phyloP scores from a whole-genome alignment of 2,113 vertebrate genomes.

The Glaucomys volans region DNA sequence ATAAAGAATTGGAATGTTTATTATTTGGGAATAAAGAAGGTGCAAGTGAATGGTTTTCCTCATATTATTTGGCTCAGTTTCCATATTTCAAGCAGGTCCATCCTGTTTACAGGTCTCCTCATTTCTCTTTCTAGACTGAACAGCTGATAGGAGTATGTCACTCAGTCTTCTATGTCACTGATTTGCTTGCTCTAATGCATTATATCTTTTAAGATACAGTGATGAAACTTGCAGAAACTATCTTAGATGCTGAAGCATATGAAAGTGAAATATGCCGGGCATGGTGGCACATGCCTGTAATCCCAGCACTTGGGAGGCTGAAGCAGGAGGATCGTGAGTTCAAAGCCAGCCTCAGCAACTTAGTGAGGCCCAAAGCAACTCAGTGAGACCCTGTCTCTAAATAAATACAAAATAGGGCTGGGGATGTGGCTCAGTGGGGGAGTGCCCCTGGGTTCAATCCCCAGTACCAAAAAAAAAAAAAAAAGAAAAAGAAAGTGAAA shows the following conservation, averaged over 20 bases:
- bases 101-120: neutral
- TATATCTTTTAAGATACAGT: neutral
- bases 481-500: slow-evolving; percentile 33
- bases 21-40: neutral
- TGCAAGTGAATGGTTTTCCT: neutral
- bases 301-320: too few species aligned
- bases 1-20: neutral
- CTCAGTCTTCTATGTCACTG: neutral
- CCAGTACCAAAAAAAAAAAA: too few species aligned
- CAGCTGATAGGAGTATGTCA: neutral
- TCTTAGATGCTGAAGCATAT: neutral
- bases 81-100: neutral
- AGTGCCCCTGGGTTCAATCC: too few species aligned
- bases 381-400: too few species aligned
- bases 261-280: slow-evolving; percentile 11
- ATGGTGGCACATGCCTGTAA: too few species aligned
- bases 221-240: neutral
- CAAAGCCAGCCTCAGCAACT: too few species aligned
- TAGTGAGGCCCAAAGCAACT: too few species aligned
- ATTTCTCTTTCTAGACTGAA: neutral
- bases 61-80: neutral
- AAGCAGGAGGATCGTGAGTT: too few species aligned
- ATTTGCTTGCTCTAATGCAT: neutral
- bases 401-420: too few species aligned
- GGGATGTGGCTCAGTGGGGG: too few species aligned